Conservation (phyloP, 2,888 invertebrate genomes). For the Drosophila peninsularis region DNA sequence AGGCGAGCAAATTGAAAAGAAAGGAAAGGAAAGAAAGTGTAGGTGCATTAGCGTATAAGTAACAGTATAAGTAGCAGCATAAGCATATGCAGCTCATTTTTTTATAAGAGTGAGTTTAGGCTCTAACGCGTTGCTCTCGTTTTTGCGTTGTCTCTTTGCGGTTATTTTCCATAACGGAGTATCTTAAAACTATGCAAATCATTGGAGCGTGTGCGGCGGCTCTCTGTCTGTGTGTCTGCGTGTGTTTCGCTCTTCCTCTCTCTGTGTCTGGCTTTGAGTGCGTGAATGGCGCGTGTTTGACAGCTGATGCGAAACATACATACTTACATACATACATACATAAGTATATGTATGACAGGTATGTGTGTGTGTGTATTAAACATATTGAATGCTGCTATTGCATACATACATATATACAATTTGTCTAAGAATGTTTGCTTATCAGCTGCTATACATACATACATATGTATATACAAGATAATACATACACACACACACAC, state of each 20-base stretch:
- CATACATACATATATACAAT: background rate
- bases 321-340: background rate
- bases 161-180: conserved; percentile 26
- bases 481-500: conserved; percentile 2
- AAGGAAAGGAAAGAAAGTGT: background rate
- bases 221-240: background rate
- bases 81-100: background rate
- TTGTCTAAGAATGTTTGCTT: conserved; percentile 9
- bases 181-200: conserved; percentile 25
- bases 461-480: background rate
- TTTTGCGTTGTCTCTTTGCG: conserved; percentile 10
- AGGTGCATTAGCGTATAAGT: conserved; percentile 16
- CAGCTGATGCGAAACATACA: conserved; percentile 16
- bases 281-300: conserved; percentile 31
- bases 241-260: conserved; percentile 1
- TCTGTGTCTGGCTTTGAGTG: conserved; percentile 2
- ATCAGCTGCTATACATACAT: conserved; percentile 24
- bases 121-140: background rate
- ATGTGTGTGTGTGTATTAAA: background rate
- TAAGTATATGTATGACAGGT: background rate
- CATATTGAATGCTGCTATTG: background rate
- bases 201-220: conserved; percentile 29
- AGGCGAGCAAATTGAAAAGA: background rate
- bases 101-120: background rate
- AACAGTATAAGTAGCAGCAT: background rate